A percentile compares a stretch with the other conserved stretches of the same genome.
Evolutionary conservation across 2,888 invertebrate species (phyloP).

Genomic region (Lepidonotus clava): DNA sequence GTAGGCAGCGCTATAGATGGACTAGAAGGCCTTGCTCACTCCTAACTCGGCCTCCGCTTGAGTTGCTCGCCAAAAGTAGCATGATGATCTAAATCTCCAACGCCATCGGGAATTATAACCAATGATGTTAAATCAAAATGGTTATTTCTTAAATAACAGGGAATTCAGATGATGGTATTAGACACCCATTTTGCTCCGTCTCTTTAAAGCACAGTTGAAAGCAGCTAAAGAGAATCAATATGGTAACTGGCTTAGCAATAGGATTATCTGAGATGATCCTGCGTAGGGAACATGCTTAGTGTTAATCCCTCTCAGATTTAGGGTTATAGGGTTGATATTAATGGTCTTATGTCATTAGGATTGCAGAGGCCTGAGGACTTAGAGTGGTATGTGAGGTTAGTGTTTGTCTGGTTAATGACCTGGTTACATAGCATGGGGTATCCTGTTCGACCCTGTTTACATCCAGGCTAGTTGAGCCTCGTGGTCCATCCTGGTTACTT

Average conservation of each 20-base stretch:
- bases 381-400: background rate
- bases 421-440: background rate
- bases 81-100: too few species aligned
- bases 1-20: too few species aligned
- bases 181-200: too few species aligned
- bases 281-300: background rate
- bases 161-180: too few species aligned
- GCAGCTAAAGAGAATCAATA: background rate
- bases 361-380: background rate
- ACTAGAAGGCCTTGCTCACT: too few species aligned
- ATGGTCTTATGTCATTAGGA: slow-evolving; percentile 20
- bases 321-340: slow-evolving; percentile 27
- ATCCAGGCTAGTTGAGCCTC: background rate
- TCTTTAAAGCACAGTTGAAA: too few species aligned
- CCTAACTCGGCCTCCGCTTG: too few species aligned
- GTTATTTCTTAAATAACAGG: too few species aligned
- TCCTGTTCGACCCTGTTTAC: background rate
- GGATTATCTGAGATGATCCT: slow-evolving; percentile 17
- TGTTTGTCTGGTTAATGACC: background rate
- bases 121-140: too few species aligned
- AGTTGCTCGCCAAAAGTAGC: too few species aligned
- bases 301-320: slow-evolving; percentile 18
- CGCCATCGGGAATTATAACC: too few species aligned
- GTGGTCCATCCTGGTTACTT: background rate
- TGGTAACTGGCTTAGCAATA: background rate